Percentiles rank a stretch among this genome's conserved stretches.
Conservation (phyloP, 2,888 invertebrate genomes). For the Nomada fabriciana region DNA sequence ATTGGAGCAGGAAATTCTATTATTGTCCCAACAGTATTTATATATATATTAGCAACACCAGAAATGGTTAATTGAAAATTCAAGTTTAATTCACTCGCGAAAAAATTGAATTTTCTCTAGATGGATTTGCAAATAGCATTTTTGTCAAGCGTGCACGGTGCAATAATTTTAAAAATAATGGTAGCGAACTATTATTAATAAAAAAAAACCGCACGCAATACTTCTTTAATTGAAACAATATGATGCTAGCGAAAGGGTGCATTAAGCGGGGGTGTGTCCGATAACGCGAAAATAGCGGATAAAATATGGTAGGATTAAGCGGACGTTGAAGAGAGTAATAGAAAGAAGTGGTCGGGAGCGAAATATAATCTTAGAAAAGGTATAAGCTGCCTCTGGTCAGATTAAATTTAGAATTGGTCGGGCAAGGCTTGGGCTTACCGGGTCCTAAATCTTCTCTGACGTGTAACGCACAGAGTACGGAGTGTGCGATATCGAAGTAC, state of each 20-base stretch:
- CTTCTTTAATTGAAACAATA: background rate
- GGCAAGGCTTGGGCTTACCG: constrained; percentile 87
- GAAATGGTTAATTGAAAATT: constrained; percentile 7
- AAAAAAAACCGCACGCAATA: background rate
- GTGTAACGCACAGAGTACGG: constrained; percentile 96
- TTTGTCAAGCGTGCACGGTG: background rate
- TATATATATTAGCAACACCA: background rate
- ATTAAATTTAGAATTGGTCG: constrained; percentile 82
- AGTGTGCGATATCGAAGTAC: constrained; percentile 99
- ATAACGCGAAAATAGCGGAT: background rate
- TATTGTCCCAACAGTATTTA: background rate
- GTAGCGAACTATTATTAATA: background rate
- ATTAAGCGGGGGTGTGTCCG: constrained; percentile 2
- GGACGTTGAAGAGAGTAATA: background rate
- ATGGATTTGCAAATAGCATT: background rate
- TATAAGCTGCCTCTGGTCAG: constrained; percentile 71
- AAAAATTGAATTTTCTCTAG: background rate
- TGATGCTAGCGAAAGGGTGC: background rate
- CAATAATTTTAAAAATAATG: background rate
- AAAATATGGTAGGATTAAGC: background rate
- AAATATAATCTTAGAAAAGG: constrained; percentile 60
- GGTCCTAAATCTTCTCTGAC: constrained; percentile 97
- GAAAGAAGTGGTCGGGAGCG: constrained; percentile 27
- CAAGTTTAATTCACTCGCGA: background rate
- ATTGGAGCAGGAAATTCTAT: background rate